Evolutionary conservation across 2,113 vertebrate genomes (phyloP), one percentile per base, ranked within the genome.

Genomic region (Lepidothrix coronata): DNA sequence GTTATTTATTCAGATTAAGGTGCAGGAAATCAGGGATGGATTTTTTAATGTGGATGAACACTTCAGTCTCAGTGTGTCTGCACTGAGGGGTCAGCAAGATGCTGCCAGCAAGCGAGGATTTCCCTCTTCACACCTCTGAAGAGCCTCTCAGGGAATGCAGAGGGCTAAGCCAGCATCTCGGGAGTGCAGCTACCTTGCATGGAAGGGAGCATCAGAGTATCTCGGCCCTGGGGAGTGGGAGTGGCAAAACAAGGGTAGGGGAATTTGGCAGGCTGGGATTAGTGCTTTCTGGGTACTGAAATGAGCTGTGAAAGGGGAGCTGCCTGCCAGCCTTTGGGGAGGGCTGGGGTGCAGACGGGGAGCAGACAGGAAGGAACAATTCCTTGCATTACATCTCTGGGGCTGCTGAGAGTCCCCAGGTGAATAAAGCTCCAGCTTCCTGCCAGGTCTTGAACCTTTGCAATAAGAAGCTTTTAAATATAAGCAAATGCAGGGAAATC

Each of bases 371-470:
- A 14, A 19, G 41, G 52, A 72, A 11, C 0, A 0, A 22, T 92
- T 78, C 52, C 44, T 57, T 59, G 16, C 7, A 5, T 84, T 54
- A 30, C 49, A 41, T 46, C 51, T 88, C 66, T 41, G 55, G 84
- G 71, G n/a, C 66, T 88, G 74, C 66, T 35, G 55, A 1, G 9
- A 95, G 41, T 39, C 59, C 35, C 23, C 1, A 12, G 41, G 75
- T 74, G 78, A 90, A 84, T 23, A 79, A 88, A 91, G 71, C 49
- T 77, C 59, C 84, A 66, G 67, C 77, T 96, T 84, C 83, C 89
- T 85, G 73, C 48, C 77, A 66, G 93, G 37, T 85, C 80, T 81
- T 84, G 63, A 92, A 89, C 73, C 30, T 86, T 80, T 78, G 59
- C 70, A 78, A n/a, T 27, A 89, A 94, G 91, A 67, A 65, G 18